Evolutionary conservation across 2,888 invertebrate genomes (phyloP).

Genomic region (Hymenopus coronatus): DNA sequence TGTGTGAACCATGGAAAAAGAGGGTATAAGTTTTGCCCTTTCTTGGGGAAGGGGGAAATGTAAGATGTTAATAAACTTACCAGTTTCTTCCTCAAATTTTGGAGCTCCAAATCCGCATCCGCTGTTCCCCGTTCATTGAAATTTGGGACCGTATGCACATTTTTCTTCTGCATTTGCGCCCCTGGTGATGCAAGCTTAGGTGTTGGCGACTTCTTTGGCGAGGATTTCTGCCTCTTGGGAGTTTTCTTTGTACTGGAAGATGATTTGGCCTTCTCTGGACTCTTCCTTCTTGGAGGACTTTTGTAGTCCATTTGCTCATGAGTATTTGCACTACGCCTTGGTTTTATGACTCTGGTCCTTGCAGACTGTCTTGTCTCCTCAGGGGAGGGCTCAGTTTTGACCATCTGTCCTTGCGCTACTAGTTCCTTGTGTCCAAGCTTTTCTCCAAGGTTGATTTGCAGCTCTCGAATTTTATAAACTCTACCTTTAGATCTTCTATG

Average conservation of each 20-base stretch:
- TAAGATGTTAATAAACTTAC: not conserved
- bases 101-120: not conserved
- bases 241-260: not conserved
- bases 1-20: too few relatives aligned
- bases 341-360: not conserved
- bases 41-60: too few relatives aligned
- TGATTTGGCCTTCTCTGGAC: not conserved
- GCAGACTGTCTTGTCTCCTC: not conserved
- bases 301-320: not conserved
- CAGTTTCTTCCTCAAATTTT: not conserved
- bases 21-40: too few relatives aligned
- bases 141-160: not conserved
- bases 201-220: not conserved
- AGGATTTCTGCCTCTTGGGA: not conserved
- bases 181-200: not conserved
- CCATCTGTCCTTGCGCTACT: not conserved
- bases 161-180: not conserved
- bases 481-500: not conserved
- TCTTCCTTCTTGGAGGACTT: not conserved
- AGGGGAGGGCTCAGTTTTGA: not conserved
- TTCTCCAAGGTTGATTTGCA: not conserved
- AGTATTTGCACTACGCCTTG: not conserved
- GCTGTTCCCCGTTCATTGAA: too few relatives aligned
- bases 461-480: not conserved
- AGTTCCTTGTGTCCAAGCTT: not conserved